phyloP scores from a whole-genome alignment of 2,113 vertebrate species.

The Coryphaenoides rupestris region DNA sequence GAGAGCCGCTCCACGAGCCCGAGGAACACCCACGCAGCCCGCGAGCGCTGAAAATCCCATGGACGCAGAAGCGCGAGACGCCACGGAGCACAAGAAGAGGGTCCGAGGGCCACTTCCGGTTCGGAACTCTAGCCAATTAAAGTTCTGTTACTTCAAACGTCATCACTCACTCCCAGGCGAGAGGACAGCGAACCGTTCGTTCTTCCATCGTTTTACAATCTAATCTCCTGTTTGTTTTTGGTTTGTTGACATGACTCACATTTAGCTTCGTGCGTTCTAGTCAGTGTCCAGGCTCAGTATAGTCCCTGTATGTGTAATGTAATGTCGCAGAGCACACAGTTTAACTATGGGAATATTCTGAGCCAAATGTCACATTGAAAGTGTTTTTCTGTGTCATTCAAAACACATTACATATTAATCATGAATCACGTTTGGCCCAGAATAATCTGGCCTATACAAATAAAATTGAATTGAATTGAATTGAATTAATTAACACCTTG shows the following conservation, averaged over 20 bases:
- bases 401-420: no score
- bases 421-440: no score
- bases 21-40: background rate
- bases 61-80: constrained; percentile 32
- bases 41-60: constrained; percentile 16
- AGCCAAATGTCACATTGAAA: background rate
- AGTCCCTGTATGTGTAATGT: background rate
- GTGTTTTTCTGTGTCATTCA: no score
- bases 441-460: no score
- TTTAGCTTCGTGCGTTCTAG: no score
- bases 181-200: no score
- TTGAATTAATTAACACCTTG: no score
- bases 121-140: constrained; percentile 42
- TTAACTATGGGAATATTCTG: background rate
- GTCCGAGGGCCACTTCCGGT: constrained; percentile 51
- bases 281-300: no score
- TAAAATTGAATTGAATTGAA: no score
- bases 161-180: constrained; percentile 30
- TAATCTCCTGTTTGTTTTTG: no score
- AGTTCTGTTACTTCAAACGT: constrained; percentile 26
- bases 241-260: no score
- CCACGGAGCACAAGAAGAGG: constrained; percentile 66
- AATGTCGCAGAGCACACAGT: background rate
- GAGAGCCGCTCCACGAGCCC: constrained; percentile 1
- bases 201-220: no score